phyloP scores from a whole-genome alignment of 2,888 invertebrate genomes.

The Phaedon cochleariae region DNA sequence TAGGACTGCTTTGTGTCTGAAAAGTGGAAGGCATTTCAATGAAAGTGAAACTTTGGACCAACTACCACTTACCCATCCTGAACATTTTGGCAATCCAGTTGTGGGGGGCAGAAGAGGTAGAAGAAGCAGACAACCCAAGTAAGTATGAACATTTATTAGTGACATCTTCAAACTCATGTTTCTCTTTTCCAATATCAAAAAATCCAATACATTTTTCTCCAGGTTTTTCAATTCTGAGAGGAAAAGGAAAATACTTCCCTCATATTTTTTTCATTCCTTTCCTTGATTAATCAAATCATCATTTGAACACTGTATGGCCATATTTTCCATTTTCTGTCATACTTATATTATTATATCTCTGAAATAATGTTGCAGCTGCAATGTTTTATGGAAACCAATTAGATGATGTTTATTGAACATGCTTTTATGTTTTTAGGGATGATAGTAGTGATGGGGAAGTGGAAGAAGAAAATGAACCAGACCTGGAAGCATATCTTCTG shows the following conservation, averaged over 20 bases:
- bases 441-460: constrained; percentile 74
- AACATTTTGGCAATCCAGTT: constrained; percentile 97
- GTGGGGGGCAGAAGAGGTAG: constrained; percentile 84
- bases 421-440: constrained; percentile 61
- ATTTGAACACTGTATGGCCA: too few species aligned
- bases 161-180: neutral
- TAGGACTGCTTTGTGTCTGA: constrained; percentile 91
- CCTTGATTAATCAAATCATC: too few species aligned
- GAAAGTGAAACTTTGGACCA: constrained; percentile 97
- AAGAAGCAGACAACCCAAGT: constrained; percentile 67
- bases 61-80: constrained; percentile 95
- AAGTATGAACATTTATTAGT: constrained; percentile 60
- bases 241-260: too few species aligned
- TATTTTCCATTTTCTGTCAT: too few species aligned
- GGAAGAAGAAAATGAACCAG: constrained; percentile 65
- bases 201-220: too few species aligned
- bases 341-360: too few species aligned
- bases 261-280: too few species aligned
- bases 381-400: too few species aligned
- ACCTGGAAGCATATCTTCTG: constrained; percentile 60
- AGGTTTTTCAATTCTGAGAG: too few species aligned
- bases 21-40: constrained; percentile 97
- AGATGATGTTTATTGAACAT: constrained; percentile 60
- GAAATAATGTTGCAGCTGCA: too few species aligned
- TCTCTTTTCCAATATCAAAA: too few species aligned